These are phyloP conservation scores for Archips crataeganus DNA, from an alignment of 2,888 invertebrate genomes.

Conservation along the genomic window DNA sequence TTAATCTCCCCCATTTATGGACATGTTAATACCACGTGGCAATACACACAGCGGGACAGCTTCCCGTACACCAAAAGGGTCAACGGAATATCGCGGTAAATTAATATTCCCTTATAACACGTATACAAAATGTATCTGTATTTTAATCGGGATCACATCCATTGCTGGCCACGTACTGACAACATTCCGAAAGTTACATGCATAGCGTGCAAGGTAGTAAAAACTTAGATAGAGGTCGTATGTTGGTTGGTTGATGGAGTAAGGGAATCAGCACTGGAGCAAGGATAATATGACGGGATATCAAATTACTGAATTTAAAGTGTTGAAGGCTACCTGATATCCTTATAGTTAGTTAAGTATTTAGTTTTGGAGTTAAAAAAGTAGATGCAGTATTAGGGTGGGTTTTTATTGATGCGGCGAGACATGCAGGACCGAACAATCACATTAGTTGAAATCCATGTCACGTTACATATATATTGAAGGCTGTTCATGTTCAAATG, in stretches of 20 bases:
- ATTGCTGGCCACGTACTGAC: not conserved
- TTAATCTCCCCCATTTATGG: conserved; percentile 5
- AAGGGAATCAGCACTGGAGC: not conserved
- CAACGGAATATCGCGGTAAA: not conserved
- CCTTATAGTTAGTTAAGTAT: not conserved
- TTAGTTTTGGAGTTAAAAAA: not conserved
- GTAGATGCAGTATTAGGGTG: too few species aligned
- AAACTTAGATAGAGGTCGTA: not conserved
- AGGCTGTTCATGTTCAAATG: too few species aligned
- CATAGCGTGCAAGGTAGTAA: not conserved
- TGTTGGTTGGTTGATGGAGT: not conserved
- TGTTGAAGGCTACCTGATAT: not conserved
- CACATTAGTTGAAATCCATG: too few species aligned
- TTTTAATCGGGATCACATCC: not conserved
- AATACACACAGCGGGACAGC: too few species aligned
- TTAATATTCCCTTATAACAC: not conserved
- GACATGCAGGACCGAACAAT: too few species aligned
- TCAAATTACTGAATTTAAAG: conserved; percentile 1
- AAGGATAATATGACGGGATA: not conserved
- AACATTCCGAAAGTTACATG: not conserved
- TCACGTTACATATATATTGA: too few species aligned
- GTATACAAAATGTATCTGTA: too few species aligned
- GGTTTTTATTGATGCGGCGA: too few species aligned
- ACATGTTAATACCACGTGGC: conserved; percentile 22
- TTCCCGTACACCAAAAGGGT: conserved; percentile 9